Evolutionary conservation across 2,888 invertebrate species (phyloP).

Genomic region (Emmelina monodactyla): DNA sequence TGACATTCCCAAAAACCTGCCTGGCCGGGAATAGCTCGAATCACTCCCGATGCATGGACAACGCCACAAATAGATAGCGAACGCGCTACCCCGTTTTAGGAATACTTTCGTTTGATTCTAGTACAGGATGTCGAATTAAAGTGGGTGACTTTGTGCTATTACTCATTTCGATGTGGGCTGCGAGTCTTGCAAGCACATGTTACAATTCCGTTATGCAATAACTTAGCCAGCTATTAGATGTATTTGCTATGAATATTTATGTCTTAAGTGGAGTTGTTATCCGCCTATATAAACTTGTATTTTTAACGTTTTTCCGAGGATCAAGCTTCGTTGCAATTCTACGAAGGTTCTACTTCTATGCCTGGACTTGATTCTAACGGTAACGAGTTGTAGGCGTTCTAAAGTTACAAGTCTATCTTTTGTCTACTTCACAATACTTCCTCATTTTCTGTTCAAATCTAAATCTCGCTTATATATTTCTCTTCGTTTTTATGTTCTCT

Average conservation of each 20-base stretch:
- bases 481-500: too few relatives aligned
- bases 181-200: neutral
- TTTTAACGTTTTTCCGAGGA: too few relatives aligned
- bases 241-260: neutral
- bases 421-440: too few relatives aligned
- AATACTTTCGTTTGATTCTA: conserved; percentile 31
- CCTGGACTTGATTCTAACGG: too few relatives aligned
- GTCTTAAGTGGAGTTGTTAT: neutral
- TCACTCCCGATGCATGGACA: conserved; percentile 50
- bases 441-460: too few relatives aligned
- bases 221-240: neutral
- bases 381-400: too few relatives aligned
- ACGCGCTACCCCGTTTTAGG: conserved; percentile 22
- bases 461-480: too few relatives aligned
- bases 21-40: conserved; percentile 55
- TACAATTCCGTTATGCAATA: conserved; percentile 1
- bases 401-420: too few relatives aligned
- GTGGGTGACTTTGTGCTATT: conserved; percentile 5
- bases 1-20: conserved; percentile 67
- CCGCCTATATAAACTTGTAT: neutral
- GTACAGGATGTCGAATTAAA: conserved; percentile 21
- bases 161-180: neutral
- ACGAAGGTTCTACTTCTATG: too few relatives aligned
- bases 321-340: too few relatives aligned
- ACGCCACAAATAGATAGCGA: conserved; percentile 54